Base-by-base conservation (phyloP, 2,888 invertebrate genomes). In the Amitus sp. region DNA sequence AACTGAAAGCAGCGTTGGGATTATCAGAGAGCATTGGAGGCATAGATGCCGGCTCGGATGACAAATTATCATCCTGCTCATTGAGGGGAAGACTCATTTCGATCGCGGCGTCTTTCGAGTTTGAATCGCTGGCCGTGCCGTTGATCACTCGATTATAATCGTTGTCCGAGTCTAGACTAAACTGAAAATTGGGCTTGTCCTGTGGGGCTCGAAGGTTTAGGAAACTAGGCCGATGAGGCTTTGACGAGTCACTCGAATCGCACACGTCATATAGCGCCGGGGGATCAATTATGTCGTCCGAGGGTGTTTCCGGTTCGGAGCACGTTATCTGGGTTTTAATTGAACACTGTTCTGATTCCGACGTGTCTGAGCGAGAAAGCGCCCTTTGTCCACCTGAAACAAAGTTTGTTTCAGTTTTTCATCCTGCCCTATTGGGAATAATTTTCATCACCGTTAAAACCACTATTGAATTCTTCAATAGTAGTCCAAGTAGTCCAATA, bases 141-240 rank as follows among this genome's bases (percentile, higher is more conserved):
- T 84, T 77, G 66, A 83, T 86, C 1, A 88, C 88, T 1, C 88
- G 88, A 12, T 72, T 65, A 63, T 70, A 72, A 10, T 77, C 78
- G 12, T 58, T 50, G 47, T 76, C 77, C 2, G 76, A 70, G 49
- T 75, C 75, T 17, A 70, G 45, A 47, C 71, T 75, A 83, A 90
- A 88, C 83, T 89, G 89, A 82, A 90, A 88, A 80, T 88, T 87
- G 78, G 88, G 88, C 82, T 90, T 90, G 19, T 83, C 84, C 63
- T 87, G 87, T 49, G 87, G 87, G 77, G 87, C 87, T 77, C 86
- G 85, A 71, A 90, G 84, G 78, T 89, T 86, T 75, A 90, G 84
- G 73, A 88, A 88, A 79, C 86, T 87, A 45, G 88, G 87, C 71
- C 87, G 82, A 52, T 84, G 82, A 55, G 80, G 79, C 67, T 81